Evolutionary conservation across 1,140 invertebrate genomes (phyloP).

Genomic region (Drosophila kepulauana): DNA sequence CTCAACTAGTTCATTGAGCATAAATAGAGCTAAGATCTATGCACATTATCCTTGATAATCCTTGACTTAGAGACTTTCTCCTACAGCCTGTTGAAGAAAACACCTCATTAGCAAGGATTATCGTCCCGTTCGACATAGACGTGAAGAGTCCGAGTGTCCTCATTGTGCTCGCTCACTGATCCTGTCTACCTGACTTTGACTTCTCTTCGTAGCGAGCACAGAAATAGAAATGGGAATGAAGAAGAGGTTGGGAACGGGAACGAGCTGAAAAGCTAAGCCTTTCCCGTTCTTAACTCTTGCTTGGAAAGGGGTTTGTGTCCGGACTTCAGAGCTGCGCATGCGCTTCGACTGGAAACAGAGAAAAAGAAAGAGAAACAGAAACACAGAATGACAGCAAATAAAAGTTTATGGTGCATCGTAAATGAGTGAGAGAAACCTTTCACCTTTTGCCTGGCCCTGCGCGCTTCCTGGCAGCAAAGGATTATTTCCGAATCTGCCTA

Average conservation of each 20-base stretch:
- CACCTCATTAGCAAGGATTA: conserved; percentile 80
- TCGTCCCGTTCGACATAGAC: conserved; percentile 37
- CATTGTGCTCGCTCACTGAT: background rate
- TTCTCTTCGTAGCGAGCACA: conserved; percentile 21
- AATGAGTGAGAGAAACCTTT: conserved; percentile 50
- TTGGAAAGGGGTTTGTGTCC: conserved; percentile 73
- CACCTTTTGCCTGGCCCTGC: conserved; percentile 28
- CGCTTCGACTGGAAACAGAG: conserved; percentile 16
- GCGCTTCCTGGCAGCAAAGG: conserved; percentile 81
- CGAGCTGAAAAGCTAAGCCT: conserved; percentile 74
- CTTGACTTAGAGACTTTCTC: conserved; percentile 73
- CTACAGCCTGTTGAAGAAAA: conserved; percentile 42
- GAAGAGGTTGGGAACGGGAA: background rate
- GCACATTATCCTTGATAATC: conserved; percentile 59
- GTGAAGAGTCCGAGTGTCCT: background rate
- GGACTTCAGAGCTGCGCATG: conserved; percentile 56
- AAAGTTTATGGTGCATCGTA: conserved; percentile 75
- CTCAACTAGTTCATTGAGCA: conserved; percentile 31
- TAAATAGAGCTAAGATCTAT: conserved; percentile 6
- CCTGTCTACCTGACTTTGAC: conserved; percentile 64
- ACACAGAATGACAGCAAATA: conserved; percentile 76
- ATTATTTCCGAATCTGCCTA: conserved; percentile 76
- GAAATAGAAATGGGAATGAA: no score
- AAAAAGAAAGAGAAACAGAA: background rate
- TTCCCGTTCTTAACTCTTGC: conserved; percentile 74